Evolutionary conservation across 2,888 invertebrate genomes (phyloP).

Genomic region (Aspidapion aeneum): DNA sequence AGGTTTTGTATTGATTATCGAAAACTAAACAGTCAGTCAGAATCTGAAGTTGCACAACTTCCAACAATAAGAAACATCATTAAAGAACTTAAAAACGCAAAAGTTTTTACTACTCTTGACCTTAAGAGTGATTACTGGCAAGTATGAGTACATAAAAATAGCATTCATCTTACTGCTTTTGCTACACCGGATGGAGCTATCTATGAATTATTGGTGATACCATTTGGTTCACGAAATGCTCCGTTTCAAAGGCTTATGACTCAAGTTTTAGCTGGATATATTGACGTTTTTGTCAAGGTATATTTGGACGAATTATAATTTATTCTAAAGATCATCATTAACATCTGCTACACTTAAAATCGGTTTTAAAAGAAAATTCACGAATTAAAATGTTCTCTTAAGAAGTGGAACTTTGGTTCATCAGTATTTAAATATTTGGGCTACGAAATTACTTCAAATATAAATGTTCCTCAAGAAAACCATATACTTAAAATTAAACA

Average conservation of each 20-base stretch:
- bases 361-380: not conserved
- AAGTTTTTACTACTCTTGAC: not conserved
- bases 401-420: not conserved
- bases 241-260: not conserved
- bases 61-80: not conserved
- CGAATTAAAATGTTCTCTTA: not conserved
- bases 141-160: not conserved
- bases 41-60: not conserved
- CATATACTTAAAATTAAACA: not conserved
- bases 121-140: too few species aligned
- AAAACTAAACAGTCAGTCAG: not conserved
- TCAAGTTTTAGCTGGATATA: not conserved
- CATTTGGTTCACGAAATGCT: not conserved
- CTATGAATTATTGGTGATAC: not conserved
- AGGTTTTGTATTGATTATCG: not conserved
- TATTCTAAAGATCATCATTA: not conserved
- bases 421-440: not conserved
- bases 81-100: not conserved
- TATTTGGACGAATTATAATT: not conserved
- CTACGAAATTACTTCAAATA: not conserved
- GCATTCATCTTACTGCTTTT: not conserved
- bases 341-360: not conserved
- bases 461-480: not conserved
- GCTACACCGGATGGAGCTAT: not conserved
- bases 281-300: not conserved